Conservation (phyloP, 30 jellyfish, hydroid and myxozoan species). For the Catostylus mosaicus region DNA sequence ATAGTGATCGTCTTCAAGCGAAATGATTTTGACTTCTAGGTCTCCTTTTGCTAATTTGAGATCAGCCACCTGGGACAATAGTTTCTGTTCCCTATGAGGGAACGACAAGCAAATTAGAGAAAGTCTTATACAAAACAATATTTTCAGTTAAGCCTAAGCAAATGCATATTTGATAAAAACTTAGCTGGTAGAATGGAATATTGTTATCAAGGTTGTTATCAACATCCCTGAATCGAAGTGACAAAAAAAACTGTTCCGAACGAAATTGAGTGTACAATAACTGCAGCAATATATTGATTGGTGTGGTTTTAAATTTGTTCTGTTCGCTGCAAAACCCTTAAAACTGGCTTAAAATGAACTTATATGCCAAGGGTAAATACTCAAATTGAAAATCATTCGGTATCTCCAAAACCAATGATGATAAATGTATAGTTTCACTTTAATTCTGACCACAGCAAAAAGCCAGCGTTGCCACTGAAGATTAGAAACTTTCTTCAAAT, state of each 20-base stretch:
- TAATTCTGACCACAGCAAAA: not conserved
- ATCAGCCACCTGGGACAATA: not conserved
- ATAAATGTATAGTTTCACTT: no score
- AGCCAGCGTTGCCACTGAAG: not conserved
- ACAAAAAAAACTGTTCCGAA: not conserved
- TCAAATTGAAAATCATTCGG: not conserved
- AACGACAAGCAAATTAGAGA: not conserved
- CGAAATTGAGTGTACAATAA: not conserved
- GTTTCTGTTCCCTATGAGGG: conserved; percentile 23
- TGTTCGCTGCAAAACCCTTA: no score
- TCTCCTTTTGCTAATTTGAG: conserved; percentile 7
- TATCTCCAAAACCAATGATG: not conserved
- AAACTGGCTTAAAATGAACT: no score
- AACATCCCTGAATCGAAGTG: not conserved
- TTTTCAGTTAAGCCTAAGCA: no score
- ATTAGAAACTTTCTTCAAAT: not conserved
- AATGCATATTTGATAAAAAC: no score
- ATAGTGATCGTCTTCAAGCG: conserved; percentile 6
- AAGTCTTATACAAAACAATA: not conserved
- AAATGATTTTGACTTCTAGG: not conserved
- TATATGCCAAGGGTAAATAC: not conserved
- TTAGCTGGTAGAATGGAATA: no score
- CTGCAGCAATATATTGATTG: not conserved
- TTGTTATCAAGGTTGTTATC: not conserved
- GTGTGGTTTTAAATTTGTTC: not conserved